These are phyloP conservation scores for Erpornis zantholeuca DNA, from an alignment of 2,113 vertebrate species.

Conservation along the genomic window DNA sequence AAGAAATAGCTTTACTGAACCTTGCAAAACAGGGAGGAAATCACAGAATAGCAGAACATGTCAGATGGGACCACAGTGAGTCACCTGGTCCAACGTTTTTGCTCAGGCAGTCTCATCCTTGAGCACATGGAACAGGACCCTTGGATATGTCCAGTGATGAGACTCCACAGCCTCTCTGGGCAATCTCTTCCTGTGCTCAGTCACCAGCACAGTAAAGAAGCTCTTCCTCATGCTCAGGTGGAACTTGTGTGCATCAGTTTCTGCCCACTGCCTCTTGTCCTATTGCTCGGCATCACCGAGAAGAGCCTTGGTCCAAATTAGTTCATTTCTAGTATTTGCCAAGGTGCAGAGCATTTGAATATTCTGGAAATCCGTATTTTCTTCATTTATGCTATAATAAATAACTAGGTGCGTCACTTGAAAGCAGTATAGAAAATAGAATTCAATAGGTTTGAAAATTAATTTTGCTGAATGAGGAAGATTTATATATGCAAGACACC, in stretches of 20 bases:
- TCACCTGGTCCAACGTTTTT: background rate
- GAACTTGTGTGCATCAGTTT: background rate
- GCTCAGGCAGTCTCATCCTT: background rate
- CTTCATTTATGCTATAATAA: background rate
- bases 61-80: background rate
- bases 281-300: rapidly evolving
- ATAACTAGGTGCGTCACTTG: background rate
- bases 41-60: background rate
- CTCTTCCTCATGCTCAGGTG: background rate
- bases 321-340: background rate
- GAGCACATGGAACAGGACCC: background rate
- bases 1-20: background rate
- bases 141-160: background rate
- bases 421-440: background rate
- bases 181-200: background rate
- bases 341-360: background rate
- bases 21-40: background rate
- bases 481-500: background rate
- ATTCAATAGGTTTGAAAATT: background rate
- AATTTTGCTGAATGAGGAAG: background rate
- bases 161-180: background rate
- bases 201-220: background rate
- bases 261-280: background rate
- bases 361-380: background rate
- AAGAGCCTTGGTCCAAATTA: background rate